phyloP scores from a whole-genome alignment of 2,797 vertebrate species.

The Danio aesculapii region DNA sequence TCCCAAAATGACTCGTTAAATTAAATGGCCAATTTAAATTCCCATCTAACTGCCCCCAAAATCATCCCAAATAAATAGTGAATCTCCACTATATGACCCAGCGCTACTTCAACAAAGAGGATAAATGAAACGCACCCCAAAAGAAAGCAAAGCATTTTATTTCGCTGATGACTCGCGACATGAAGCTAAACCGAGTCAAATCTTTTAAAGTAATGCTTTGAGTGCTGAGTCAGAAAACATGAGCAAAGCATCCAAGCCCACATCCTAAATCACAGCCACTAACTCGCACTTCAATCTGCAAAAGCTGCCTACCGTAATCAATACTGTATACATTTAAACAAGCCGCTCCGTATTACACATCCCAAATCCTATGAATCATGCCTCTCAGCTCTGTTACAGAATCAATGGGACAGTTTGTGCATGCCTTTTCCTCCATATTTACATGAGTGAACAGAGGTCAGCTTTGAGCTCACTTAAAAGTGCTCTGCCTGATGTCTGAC shows the following conservation, averaged over 20 bases:
- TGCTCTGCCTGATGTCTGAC: constrained; percentile 13
- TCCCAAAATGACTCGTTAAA: background rate
- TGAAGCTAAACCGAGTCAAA: background rate
- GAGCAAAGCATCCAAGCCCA: background rate
- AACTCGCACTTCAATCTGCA: constrained; percentile 6
- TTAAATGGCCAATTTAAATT: background rate
- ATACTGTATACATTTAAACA: constrained; percentile 5
- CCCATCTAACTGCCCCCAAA: background rate
- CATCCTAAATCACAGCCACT: background rate
- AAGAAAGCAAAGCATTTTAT: background rate
- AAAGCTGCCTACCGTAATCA: constrained; percentile 18
- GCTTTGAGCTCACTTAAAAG: constrained; percentile 35
- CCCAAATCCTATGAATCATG: background rate
- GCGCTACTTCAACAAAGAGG: background rate
- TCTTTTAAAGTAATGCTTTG: constrained; percentile 30
- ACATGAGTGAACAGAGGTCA: constrained; percentile 33
- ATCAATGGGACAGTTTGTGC: constrained; percentile 21
- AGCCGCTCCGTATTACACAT: background rate
- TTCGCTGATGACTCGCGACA: background rate
- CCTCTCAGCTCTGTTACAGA: background rate
- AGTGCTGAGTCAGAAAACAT: constrained; percentile 35
- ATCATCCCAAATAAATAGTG: background rate
- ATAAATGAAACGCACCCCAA: background rate
- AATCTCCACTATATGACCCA: background rate
- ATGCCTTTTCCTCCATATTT: constrained; percentile 17